Evolutionary conservation across 2,888 invertebrate species (phyloP).

Genomic region (Dryadula phaetusa): DNA sequence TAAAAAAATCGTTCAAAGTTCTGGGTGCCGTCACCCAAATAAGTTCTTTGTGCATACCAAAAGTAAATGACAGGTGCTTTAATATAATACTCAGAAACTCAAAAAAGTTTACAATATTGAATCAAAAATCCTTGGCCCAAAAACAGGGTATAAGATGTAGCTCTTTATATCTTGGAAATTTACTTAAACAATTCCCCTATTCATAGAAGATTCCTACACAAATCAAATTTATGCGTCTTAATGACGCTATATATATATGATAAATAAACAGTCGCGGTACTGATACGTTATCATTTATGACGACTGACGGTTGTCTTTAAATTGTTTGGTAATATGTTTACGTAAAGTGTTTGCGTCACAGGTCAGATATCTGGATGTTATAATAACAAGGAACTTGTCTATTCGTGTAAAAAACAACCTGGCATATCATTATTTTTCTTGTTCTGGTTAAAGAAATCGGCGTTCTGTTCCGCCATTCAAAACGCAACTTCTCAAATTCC

Average conservation of each 20-base stretch:
- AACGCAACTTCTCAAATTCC: no score
- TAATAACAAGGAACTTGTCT: constrained; percentile 14
- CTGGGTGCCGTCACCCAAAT: no score
- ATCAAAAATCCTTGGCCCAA: constrained; percentile 13
- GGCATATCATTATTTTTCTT: neutral
- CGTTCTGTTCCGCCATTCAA: no score
- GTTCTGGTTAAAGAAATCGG: no score
- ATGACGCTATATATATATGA: neutral
- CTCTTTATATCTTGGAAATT: constrained; percentile 28
- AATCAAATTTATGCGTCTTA: constrained; percentile 32
- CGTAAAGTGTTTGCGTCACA: constrained; percentile 5
- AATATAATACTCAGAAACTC: no score
- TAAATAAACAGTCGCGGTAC: constrained; percentile 17
- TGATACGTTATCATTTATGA: constrained; percentile 21
- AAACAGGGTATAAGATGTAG: neutral
- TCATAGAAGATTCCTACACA: constrained; percentile 21
- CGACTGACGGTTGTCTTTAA: constrained; percentile 8
- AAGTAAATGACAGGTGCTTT: no score
- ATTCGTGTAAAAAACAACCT: neutral
- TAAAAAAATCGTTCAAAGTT: no score
- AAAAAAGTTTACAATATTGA: neutral
- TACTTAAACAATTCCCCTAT: constrained; percentile 21
- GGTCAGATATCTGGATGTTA: neutral
- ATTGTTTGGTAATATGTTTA: constrained; percentile 12
- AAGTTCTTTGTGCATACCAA: no score